These are phyloP conservation scores for Meriones unguiculatus DNA, from an alignment of 2,113 vertebrate species.

Conservation along the genomic window DNA sequence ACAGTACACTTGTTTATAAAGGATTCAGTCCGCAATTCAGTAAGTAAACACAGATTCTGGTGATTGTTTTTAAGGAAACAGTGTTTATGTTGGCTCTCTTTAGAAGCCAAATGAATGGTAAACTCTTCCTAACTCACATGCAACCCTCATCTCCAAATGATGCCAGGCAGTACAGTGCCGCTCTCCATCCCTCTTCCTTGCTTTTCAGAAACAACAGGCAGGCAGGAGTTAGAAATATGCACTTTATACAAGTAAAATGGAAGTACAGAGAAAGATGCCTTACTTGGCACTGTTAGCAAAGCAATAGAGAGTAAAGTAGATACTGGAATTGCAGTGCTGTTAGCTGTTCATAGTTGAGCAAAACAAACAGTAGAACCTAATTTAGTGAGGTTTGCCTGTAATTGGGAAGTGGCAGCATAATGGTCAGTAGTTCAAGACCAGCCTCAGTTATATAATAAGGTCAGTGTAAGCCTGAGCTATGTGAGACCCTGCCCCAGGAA, in stretches of 20 bases:
- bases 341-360: not conserved
- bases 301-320: not conserved
- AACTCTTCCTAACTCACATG: constrained; percentile 39
- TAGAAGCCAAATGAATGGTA: not conserved
- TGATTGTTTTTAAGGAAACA: constrained; percentile 46
- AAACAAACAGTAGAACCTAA: not conserved
- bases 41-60: constrained; percentile 63
- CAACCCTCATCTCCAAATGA: not conserved
- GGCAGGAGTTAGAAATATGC: not conserved
- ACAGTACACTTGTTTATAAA: constrained; percentile 64
- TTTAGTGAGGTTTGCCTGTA: not conserved
- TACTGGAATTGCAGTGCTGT: not conserved
- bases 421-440: not conserved
- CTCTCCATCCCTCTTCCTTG: not conserved
- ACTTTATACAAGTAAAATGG: not conserved
- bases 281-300: not conserved
- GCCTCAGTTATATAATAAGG: not conserved
- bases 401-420: not conserved
- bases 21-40: not conserved
- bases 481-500: not conserved
- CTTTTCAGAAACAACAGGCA: not conserved
- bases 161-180: not conserved
- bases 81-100: constrained; percentile 61
- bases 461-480: not conserved
- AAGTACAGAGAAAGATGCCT: not conserved